Base-by-base conservation (phyloP, 2,113 vertebrate species). In the Rhinolophus ferrumequinum region DNA sequence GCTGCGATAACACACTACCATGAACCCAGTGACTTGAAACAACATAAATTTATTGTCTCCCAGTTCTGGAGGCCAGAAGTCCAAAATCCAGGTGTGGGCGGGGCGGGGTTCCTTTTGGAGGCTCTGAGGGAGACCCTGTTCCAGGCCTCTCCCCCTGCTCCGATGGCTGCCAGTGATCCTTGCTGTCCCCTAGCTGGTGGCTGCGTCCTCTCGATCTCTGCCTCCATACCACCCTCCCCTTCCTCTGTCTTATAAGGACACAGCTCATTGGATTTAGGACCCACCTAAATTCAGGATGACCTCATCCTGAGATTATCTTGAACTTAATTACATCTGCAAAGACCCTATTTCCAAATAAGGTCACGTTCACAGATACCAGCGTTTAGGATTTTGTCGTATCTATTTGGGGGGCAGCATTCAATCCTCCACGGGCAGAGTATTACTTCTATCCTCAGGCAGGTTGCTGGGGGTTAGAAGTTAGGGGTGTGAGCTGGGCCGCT, bases 61-160 rank as follows among this genome's bases (percentile, higher is more conserved):
- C 33, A 2, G 8, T 47, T 82, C 62, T 6, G 64, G 73, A 79
- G 73, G 77, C 41, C 38, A 22, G 38, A 70, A 35, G 77, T 21
- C 41, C 60, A 18, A 30, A 52, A 10, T 54, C 33, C n/a, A 62
- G 33, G 33, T 35, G 41, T 50, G 41, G 41, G 24, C 24, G 50
- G 41, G 4, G 2, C 6, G 12, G 38, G 52, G 41, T 15, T 80
- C 8, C 64, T 70, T 72, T 54, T 2, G 50, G 64, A 52, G 24
- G 18, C 1, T 1, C 3, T 4, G n/a, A 86, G 28, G 21, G 21
- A 54, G 28, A 1, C 1, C n/a, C 22, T 38, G 47, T 2, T 21
- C n/a, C 50, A 19, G 30, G 26, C 11, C 26, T 62, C 3, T 62
- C 21, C 33, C 11, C 11, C 11, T 5, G 64, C 64, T 33, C 15